These are phyloP conservation scores for Thaumetopoea pityocampa DNA, from an alignment of 1,140 invertebrate species.

Conservation along the genomic window DNA sequence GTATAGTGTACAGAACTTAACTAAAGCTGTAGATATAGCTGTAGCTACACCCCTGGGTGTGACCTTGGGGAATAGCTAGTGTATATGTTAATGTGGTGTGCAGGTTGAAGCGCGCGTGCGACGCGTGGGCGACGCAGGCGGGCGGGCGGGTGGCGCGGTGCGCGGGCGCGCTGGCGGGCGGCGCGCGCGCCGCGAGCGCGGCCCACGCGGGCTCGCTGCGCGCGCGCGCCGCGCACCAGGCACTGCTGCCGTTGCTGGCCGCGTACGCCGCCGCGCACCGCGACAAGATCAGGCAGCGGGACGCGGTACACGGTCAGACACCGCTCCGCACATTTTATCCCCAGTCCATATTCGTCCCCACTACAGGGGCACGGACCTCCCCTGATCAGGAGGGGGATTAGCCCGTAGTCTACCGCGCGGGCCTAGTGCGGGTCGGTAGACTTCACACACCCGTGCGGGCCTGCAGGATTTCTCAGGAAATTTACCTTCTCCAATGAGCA, in stretches of 20 bases:
- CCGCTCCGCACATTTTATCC: background rate
- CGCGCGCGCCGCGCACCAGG: slow-evolving; percentile 22
- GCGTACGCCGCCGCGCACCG: slow-evolving; percentile 38
- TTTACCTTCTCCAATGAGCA: too few species aligned
- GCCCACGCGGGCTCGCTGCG: slow-evolving; percentile 15
- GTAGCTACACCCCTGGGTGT: too few species aligned
- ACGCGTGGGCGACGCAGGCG: slow-evolving; percentile 32
- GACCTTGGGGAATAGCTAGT: background rate
- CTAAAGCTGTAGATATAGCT: too few species aligned
- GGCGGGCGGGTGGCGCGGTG: slow-evolving; percentile 24
- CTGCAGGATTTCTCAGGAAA: too few species aligned
- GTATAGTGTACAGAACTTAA: too few species aligned
- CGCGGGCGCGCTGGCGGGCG: slow-evolving; percentile 15
- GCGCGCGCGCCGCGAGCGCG: slow-evolving; percentile 14
- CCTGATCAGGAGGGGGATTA: background rate
- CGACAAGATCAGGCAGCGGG: slow-evolving; percentile 41
- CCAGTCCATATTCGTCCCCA: background rate
- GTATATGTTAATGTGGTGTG: background rate
- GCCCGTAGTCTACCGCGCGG: too few species aligned
- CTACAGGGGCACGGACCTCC: background rate
- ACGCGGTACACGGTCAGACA: slow-evolving; percentile 40
- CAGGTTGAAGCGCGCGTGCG: slow-evolving; percentile 43
- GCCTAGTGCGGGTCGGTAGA: too few species aligned
- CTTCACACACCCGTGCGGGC: too few species aligned
- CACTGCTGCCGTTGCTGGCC: slow-evolving; percentile 42